phyloP scores from a whole-genome alignment of 2,113 vertebrate genomes.

The Tiliqua scincoides region DNA sequence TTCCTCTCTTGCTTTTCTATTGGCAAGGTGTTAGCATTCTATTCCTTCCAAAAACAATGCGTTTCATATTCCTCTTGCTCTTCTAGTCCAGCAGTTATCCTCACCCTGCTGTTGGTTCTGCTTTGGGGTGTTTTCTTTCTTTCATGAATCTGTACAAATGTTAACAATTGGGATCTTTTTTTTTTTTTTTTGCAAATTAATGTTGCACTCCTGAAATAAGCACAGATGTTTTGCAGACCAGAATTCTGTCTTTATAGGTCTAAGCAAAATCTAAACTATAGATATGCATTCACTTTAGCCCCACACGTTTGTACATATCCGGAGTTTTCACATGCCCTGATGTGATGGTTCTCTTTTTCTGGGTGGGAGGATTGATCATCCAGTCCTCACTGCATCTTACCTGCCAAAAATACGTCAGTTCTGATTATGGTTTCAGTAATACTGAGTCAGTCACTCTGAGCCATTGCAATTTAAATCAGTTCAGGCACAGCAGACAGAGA shows the following conservation, averaged over 20 bases:
- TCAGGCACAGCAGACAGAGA: conserved; percentile 1
- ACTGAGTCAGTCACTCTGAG: background rate
- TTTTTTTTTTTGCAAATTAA: background rate
- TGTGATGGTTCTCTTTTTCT: background rate
- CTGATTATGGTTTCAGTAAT: background rate
- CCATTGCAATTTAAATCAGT: background rate
- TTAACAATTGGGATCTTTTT: background rate
- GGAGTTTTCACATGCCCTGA: background rate
- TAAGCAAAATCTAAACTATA: background rate
- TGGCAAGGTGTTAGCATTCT: background rate
- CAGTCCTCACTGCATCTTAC: background rate
- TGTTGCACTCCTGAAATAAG: background rate
- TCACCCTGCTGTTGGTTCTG: background rate
- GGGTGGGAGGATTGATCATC: background rate
- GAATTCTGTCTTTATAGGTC: background rate
- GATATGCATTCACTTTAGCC: background rate
- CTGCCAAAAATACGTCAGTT: background rate
- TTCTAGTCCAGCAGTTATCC: background rate
- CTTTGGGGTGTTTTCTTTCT: background rate
- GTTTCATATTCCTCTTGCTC: background rate
- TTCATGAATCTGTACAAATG: background rate
- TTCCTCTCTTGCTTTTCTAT: background rate
- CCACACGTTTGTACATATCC: background rate
- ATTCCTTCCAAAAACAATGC: background rate
- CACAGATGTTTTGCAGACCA: background rate